Percentiles rank a stretch among this genome's conserved stretches.
These are phyloP conservation scores for Macrobrachium rosenbergii DNA, from an alignment of 1,140 invertebrate genomes.

Conservation along the genomic window DNA sequence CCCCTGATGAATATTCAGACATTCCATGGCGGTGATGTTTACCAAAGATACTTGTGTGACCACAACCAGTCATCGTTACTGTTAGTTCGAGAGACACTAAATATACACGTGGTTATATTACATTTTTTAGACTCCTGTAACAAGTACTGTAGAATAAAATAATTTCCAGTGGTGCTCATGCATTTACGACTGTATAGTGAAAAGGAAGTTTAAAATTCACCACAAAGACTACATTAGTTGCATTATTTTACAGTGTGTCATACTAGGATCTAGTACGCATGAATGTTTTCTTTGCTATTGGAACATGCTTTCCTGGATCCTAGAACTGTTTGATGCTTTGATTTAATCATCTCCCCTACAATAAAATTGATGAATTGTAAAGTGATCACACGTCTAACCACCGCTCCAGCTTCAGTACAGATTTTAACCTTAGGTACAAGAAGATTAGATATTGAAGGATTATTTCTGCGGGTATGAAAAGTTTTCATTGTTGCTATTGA, in stretches of 20 bases:
- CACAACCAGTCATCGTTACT: conserved; percentile 26
- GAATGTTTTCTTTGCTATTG: too few species aligned
- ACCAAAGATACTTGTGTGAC: conserved; percentile 31
- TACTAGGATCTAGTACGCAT: too few species aligned
- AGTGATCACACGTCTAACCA: conserved; percentile 16
- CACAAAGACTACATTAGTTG: conserved; percentile 38
- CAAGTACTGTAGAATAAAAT: neutral
- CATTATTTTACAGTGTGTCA: conserved; percentile 44
- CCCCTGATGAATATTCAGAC: conserved; percentile 30
- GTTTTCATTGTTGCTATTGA: conserved; percentile 50
- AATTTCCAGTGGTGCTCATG: conserved; percentile 49
- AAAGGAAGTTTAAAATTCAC: conserved; percentile 30
- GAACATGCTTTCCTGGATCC: neutral
- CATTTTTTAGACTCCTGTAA: too few species aligned
- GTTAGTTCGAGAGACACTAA: conserved; percentile 27
- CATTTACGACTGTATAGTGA: conserved; percentile 42
- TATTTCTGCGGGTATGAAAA: conserved; percentile 47
- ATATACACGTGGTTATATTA: conserved; percentile 21
- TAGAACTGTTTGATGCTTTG: conserved; percentile 20
- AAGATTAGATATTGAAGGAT: conserved; percentile 36
- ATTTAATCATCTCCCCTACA: neutral
- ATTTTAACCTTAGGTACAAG: conserved; percentile 32
- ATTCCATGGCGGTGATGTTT: conserved; percentile 44
- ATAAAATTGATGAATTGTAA: neutral
- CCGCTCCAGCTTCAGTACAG: conserved; percentile 39